Percentiles rank a stretch among this genome's conserved stretches.
Conservation (phyloP, 2,113 vertebrate species). For the Poicephalus gulielmi region DNA sequence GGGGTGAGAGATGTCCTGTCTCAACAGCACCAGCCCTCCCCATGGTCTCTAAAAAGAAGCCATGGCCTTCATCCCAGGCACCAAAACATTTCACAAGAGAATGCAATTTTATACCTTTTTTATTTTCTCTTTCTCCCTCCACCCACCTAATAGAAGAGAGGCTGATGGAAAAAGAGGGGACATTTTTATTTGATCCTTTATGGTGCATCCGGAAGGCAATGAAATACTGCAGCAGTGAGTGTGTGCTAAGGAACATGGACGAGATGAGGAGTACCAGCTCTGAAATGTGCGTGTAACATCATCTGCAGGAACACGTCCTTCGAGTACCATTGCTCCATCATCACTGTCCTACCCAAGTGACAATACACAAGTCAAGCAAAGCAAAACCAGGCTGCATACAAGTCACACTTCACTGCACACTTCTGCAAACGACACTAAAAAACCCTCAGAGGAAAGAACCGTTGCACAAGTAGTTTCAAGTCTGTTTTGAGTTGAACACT, state of each 20-base stretch:
- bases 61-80: not conserved
- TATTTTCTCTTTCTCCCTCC: not conserved
- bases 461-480: not conserved
- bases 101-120: not conserved
- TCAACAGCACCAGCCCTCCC: not conserved
- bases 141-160: not conserved
- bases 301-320: not conserved
- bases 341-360: not conserved
- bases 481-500: not conserved
- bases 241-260: not conserved
- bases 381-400: slow-evolving; percentile 5
- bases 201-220: not conserved
- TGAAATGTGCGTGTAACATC: not conserved
- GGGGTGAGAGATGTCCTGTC: not conserved
- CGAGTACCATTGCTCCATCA: not conserved
- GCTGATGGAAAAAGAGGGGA: not conserved
- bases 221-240: not conserved
- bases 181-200: not conserved
- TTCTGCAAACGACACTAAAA: not conserved
- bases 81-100: not conserved
- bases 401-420: slow-evolving; percentile 49
- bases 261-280: not conserved
- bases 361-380: not conserved
- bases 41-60: not conserved
- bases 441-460: slow-evolving; percentile 21